Base-by-base conservation (phyloP, 2,113 vertebrate genomes). In the Malurus alboscapulatus region DNA sequence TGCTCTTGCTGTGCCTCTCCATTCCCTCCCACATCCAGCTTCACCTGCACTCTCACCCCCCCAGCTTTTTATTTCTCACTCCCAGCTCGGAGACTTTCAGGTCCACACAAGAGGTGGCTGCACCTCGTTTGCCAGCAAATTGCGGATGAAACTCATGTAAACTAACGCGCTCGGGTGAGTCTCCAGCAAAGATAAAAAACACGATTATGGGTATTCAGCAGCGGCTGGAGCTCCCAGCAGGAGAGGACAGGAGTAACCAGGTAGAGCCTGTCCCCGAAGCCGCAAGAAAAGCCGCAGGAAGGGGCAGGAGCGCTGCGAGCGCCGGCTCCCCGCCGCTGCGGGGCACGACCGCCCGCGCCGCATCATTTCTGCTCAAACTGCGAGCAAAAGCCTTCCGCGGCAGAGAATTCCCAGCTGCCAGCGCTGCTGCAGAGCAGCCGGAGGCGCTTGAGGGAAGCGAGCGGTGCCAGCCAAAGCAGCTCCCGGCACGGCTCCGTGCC, bases 41-140 rank as follows among this genome's bases (percentile, higher is more conserved):
- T 34, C 48, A 14, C 53, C 21, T 8, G 54, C 75, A 10, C 30
- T 91, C 75, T 84, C 48, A 17, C 55, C 47, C 1, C 1, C 0
- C 7, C 36, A 38, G 74, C 89, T 62, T 50, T 27, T 51, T 40
- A 77, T 67, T 88, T 48, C 80, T 67, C 51, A 18, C 51, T 92
- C 77, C 32, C 65, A 22, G 68, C 67, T 54, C 10, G 0, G 85
- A 42, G 54, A 47, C 55, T 42, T 18, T 58, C 75, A 21, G 63
- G 75, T 90, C 90, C 88, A 5, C 87, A 32, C 67, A 4, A 73
- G 83, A 88, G 92, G 83, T 47, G 83, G 76, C 88, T 0, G 8
- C 94, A 69, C 86, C 62, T 80, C 91, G 66, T 95, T 95, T 94
- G 58, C 75, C 86, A 42, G 79, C 79, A 54, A 93, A 95, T 80